A percentile compares a stretch with the other conserved stretches of the same genome.
Evolutionary conservation across 2,113 vertebrate species (phyloP).

Genomic region (Chamaea fasciata): DNA sequence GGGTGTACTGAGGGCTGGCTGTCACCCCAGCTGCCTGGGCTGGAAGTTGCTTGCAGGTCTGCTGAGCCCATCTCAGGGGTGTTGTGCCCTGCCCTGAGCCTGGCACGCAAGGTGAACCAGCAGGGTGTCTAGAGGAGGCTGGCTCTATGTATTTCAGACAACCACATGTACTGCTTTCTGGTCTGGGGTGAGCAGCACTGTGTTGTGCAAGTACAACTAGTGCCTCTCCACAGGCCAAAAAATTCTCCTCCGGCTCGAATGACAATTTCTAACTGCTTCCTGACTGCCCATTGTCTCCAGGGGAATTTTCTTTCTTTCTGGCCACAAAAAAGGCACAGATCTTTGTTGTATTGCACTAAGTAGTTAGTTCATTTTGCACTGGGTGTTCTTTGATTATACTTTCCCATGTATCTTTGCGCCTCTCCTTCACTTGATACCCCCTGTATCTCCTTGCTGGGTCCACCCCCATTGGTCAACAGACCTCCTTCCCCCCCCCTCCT

Average conservation of each 20-base stretch:
- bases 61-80: not conserved
- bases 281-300: not conserved
- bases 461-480: too few species aligned
- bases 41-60: not conserved
- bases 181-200: slow-evolving; percentile 72
- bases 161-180: slow-evolving; percentile 60
- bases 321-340: not conserved
- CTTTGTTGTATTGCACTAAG: too few species aligned
- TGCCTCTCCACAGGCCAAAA: fast-evolving
- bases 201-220: slow-evolving; percentile 41
- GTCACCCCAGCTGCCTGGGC: not conserved
- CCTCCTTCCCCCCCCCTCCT: too few species aligned
- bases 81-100: not conserved
- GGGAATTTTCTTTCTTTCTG: too few species aligned
- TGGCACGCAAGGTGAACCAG: not conserved
- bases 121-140: not conserved
- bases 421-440: too few species aligned
- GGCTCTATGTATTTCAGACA: slow-evolving; percentile 58
- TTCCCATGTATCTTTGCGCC: too few species aligned
- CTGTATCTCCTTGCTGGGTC: too few species aligned
- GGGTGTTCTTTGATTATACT: too few species aligned
- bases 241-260: not conserved
- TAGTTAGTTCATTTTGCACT: too few species aligned
- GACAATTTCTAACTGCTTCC: not conserved
- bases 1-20: too few species aligned